Evolutionary conservation across 2,113 vertebrate species (phyloP).

Genomic region (Mesoclemmys tuberculata): DNA sequence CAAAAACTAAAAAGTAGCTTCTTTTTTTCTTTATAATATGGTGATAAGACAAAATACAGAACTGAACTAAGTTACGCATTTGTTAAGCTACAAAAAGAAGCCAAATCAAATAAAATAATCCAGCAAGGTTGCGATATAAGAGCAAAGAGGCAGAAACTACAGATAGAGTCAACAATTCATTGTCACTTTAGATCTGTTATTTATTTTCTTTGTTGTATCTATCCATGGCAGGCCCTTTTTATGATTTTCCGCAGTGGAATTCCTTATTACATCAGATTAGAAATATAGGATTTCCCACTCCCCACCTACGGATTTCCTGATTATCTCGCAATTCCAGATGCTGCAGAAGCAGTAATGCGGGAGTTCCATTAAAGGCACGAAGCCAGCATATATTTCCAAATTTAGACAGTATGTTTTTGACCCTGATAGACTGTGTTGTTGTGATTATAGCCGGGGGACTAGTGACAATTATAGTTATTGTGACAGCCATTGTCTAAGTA

Average conservation of each 20-base stretch:
- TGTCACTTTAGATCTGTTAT: neutral
- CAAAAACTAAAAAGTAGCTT: neutral
- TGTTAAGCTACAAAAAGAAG: neutral
- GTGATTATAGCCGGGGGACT: neutral
- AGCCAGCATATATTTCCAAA: neutral
- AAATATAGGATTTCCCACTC: slow-evolving; percentile 47
- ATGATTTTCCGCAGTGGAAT: slow-evolving; percentile 30
- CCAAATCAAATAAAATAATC: neutral
- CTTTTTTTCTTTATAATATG: neutral
- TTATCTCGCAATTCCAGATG: slow-evolving; percentile 27
- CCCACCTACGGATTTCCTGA: slow-evolving; percentile 33
- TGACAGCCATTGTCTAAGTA: neutral
- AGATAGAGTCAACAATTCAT: neutral
- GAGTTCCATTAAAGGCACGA: neutral
- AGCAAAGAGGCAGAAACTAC: neutral
- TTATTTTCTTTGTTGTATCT: neutral
- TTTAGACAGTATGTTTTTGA: neutral
- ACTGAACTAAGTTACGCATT: neutral
- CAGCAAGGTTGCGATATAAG: neutral
- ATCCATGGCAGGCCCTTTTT: neutral
- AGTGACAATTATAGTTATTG: neutral
- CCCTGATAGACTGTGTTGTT: neutral
- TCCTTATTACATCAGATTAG: neutral
- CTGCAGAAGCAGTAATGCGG: neutral
- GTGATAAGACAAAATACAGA: neutral